phyloP scores from a whole-genome alignment of 2,888 invertebrate genomes.

The Crocallis elinguaria region DNA sequence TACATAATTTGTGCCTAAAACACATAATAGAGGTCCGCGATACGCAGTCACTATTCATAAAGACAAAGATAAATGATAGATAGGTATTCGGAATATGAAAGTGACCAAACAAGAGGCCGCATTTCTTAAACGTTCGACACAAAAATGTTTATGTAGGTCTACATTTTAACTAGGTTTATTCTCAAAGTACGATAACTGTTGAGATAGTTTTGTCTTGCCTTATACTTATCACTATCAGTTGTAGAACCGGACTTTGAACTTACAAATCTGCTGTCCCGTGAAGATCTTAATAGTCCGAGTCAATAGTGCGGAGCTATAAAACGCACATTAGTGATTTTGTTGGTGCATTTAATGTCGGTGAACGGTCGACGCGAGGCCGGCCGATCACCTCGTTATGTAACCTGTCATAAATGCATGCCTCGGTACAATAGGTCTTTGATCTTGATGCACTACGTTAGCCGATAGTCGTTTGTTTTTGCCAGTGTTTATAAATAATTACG shows the following conservation, averaged over 20 bases:
- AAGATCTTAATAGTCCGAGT: slow-evolving; percentile 17
- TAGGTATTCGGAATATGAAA: slow-evolving; percentile 23
- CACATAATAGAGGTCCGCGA: slow-evolving; percentile 11
- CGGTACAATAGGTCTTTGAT: slow-evolving; percentile 62
- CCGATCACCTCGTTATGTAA: slow-evolving; percentile 79
- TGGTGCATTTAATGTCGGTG: slow-evolving; percentile 62
- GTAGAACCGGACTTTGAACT: slow-evolving; percentile 25
- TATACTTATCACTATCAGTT: background rate
- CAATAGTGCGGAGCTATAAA: slow-evolving; percentile 23
- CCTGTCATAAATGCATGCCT: slow-evolving; percentile 51
- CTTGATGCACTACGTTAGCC: slow-evolving; percentile 48
- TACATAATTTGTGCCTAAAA: slow-evolving; percentile 15
- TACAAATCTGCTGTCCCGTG: slow-evolving; percentile 15
- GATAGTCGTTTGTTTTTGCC: slow-evolving; percentile 40
- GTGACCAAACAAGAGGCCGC: slow-evolving; percentile 23
- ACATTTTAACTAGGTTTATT: background rate
- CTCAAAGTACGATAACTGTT: background rate
- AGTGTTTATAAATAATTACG: slow-evolving; percentile 42
- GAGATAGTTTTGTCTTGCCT: background rate
- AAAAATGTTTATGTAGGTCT: slow-evolving; percentile 15
- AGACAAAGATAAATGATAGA: slow-evolving; percentile 20
- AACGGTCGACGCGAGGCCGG: slow-evolving; percentile 77
- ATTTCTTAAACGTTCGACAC: slow-evolving; percentile 20
- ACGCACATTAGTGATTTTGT: slow-evolving; percentile 55
- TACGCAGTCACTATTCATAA: slow-evolving; percentile 13